Evolutionary conservation across 2,888 invertebrate species (phyloP), one percentile per base, ranked within the genome.

Genomic region (Pachymerium ferrugineum): DNA sequence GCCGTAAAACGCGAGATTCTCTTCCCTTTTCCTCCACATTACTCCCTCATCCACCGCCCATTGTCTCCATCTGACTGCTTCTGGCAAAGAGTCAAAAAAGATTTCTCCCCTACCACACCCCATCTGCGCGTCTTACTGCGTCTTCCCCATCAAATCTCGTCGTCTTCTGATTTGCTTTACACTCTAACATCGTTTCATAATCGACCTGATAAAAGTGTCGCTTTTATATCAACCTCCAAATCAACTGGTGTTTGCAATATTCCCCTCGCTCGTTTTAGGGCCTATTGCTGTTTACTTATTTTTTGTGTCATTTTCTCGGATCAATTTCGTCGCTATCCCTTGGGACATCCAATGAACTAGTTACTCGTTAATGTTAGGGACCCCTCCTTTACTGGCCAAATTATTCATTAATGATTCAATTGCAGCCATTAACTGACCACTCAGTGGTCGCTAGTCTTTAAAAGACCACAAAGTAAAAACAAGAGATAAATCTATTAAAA

Each of bases 71-170:
- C 47, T 42, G 73, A 73, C 67, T 73, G 73, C 67, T 73, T 73
- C 73, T 73, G 73, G 73, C 73, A 73, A 31, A 14, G 73, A 68
- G 31, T 62, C 73, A 73, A 73, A 73, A 47, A 62, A 62, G 62
- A 62, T 25, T n/a, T 62, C 28, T n/a, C 62, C 62, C 22, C 62
- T 62, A 28, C 62, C 12, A 14, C 28, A 28, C 62, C 25, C 28
- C n/a, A n/a, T n/a, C n/a, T n/a, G 62, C 62, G 16, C 4, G 62
- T 25, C 62, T 62, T n/a, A 28, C 25, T 28, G 62, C 62, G 62
- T 62, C 28, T 62, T 25, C 62, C 62, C 62, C 62, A 62, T 62
- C 62, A 62, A 62, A 62, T 62, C 62, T 62, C 62, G 62, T 62
- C 25, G 25, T 62, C 25, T 25, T 62, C 62, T 62, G 62, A 62